A percentile compares a stretch with the other conserved stretches of the same genome.
These are phyloP conservation scores for Ornithoptera alexandrae DNA, from an alignment of 2,888 invertebrate species.

Conservation along the genomic window DNA sequence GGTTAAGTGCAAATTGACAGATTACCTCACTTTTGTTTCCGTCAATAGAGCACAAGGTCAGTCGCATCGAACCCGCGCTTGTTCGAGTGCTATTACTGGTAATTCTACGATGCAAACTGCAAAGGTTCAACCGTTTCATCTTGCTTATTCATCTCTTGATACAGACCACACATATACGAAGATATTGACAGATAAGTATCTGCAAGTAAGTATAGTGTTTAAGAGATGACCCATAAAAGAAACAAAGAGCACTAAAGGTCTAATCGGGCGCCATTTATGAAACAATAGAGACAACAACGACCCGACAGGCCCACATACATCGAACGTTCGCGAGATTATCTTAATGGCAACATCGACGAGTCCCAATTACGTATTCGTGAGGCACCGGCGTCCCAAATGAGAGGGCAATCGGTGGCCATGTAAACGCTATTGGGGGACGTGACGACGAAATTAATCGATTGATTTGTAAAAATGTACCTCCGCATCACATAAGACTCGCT, in stretches of 20 bases:
- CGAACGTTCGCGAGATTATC: slow-evolving; percentile 60
- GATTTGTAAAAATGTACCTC: slow-evolving; percentile 42
- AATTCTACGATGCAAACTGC: too few species aligned
- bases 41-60: too few species aligned
- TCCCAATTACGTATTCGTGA: slow-evolving; percentile 73
- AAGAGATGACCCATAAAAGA: slow-evolving; percentile 6
- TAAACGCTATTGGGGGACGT: slow-evolving; percentile 60
- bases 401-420: slow-evolving; percentile 68
- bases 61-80: too few species aligned
- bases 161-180: too few species aligned
- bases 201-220: neutral
- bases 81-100: too few species aligned
- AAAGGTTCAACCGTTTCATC: too few species aligned
- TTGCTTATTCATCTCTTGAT: too few species aligned
- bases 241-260: slow-evolving; percentile 20
- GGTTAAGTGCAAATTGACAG: too few species aligned
- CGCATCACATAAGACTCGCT: neutral
- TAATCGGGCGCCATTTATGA: slow-evolving; percentile 23
- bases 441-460: slow-evolving; percentile 60
- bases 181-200: too few species aligned
- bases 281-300: slow-evolving; percentile 26
- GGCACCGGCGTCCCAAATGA: slow-evolving; percentile 75
- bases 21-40: too few species aligned
- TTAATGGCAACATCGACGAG: slow-evolving; percentile 62
- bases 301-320: slow-evolving; percentile 43